Evolutionary conservation across 2,888 invertebrate species (phyloP), one percentile per base, ranked within the genome.

Genomic region (Ceriagrion tenellum): DNA sequence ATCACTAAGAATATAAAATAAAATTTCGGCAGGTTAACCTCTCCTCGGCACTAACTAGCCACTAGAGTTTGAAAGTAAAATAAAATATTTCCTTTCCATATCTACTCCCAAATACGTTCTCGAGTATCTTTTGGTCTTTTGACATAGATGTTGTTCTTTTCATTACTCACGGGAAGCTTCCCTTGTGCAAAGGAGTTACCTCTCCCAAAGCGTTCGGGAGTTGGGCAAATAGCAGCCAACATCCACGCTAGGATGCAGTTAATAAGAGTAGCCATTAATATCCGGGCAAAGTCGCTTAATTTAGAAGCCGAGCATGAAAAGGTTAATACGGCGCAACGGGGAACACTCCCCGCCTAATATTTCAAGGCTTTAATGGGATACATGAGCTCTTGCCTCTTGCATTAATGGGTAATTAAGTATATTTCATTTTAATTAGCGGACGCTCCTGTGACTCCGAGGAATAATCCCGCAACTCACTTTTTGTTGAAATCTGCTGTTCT

Each of bases 371-470:
- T 91, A 91, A 91, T 91, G 91, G 63, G 91, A 30, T 91, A 56
- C 91, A 30, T 59, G 91, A 91, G 91, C 59, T 35, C 91, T 91
- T 56, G 90, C 30, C 16, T 90, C 90, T 26, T 91, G 35, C 91
- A 35, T 91, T 91, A 91, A 91, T 91, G 59, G 91, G 35, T 91
- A 91, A 91, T 91, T 91, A 91, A 91, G 91, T 91, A 91, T 91
- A 91, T 91, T 59, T 91, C 91, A 91, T 91, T 91, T 91, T 91
- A 59, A 91, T 91, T 91, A 91, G 59, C 59, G 63, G 91, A 35
- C 10, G 12, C 56, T 35, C 55, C 56, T 63, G 59, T 35, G 63
- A 91, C 26, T 59, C 35, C 35, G n/a, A 35, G 59, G 63, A 59
- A 40, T 91, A 91, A 91, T 59, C 59, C 91, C 18, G 40, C 47